Conservation (phyloP, 2,888 invertebrate species). For the Eupithecia subfuscata region DNA sequence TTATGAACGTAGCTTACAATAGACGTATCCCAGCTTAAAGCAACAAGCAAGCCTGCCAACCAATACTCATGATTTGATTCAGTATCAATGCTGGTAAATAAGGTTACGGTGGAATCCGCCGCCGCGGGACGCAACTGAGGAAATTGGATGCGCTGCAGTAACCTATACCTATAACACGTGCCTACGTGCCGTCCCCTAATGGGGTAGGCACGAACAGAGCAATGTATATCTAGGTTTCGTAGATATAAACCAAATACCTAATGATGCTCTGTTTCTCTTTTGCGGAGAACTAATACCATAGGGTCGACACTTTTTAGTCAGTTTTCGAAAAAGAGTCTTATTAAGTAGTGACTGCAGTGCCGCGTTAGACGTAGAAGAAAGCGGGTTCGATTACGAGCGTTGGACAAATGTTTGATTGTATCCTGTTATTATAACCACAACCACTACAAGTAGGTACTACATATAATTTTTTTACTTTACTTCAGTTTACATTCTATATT, state of each 20-base stretch:
- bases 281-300: no score
- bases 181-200: background rate
- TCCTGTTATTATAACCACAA: no score
- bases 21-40: background rate
- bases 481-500: no score
- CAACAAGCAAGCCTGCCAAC: background rate
- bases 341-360: no score
- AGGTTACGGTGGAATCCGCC: conserved; percentile 16
- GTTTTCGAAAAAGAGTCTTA: no score
- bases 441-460: no score
- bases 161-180: background rate
- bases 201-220: background rate
- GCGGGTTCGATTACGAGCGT: no score
- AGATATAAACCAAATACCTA: background rate
- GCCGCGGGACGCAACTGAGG: conserved; percentile 14
- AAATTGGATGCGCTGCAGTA: conserved; percentile 24
- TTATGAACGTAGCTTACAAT: background rate
- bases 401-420: no score
- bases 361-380: no score
- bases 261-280: background rate
- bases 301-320: no score
- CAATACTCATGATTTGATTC: background rate
- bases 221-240: background rate
- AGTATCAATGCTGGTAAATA: conserved; percentile 14
- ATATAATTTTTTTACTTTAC: no score